A percentile compares a stretch with the other conserved stretches of the same genome.
Conservation (phyloP, 2,888 invertebrate genomes). For the Nomada hirtipes region DNA sequence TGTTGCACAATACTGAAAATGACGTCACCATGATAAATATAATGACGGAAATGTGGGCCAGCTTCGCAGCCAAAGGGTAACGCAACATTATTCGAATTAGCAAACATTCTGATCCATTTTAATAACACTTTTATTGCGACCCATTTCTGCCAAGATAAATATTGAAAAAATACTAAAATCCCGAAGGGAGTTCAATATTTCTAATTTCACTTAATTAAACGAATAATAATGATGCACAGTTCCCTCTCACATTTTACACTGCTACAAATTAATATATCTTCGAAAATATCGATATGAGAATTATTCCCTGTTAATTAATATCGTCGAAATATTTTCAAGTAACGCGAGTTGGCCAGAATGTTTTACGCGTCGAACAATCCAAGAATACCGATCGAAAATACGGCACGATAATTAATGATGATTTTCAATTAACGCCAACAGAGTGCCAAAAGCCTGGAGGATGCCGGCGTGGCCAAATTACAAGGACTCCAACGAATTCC, state of each 20-base stretch:
- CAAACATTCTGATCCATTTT: neutral
- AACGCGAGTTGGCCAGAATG: too few relatives aligned
- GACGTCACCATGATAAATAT: conserved; percentile 76
- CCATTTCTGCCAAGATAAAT: too few relatives aligned
- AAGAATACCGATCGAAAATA: too few relatives aligned
- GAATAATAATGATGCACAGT: neutral
- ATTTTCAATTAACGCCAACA: conserved; percentile 54
- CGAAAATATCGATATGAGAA: too few relatives aligned
- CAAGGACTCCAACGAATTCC: conserved; percentile 67
- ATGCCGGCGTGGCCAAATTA: conserved; percentile 76
- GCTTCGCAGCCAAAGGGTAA: conserved; percentile 78
- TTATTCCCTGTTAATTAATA: too few relatives aligned
- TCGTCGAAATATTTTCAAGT: too few relatives aligned
- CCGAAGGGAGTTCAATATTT: neutral
- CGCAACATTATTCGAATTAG: neutral
- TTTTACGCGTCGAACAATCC: too few relatives aligned
- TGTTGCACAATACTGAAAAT: conserved; percentile 67
- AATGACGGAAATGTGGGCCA: conserved; percentile 78
- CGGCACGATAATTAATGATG: neutral
- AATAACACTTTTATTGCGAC: too few relatives aligned
- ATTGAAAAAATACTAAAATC: too few relatives aligned
- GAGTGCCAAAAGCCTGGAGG: conserved; percentile 73
- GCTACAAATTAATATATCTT: too few relatives aligned
- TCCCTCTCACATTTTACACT: too few relatives aligned
- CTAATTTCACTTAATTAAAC: neutral